Conservation (phyloP, 2,888 invertebrate species). For the Ochlodes sylvanus region DNA sequence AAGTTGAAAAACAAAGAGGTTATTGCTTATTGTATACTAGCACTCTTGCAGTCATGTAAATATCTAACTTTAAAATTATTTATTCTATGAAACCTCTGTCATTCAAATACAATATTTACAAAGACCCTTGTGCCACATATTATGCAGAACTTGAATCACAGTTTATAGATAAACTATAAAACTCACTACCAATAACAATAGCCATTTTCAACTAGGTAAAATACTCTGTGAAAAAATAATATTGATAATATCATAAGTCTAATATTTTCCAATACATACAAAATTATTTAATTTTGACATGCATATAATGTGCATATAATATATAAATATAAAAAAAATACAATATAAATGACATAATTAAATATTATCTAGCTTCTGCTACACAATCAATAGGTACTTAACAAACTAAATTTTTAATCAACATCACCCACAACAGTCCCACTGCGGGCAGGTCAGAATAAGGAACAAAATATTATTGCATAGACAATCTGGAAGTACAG, state of each 20-base stretch:
- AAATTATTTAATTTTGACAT: neutral
- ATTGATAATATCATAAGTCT: neutral
- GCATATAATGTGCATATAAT: neutral
- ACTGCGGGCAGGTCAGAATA: too few species aligned
- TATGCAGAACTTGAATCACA: constrained; percentile 19
- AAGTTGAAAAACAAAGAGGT: constrained; percentile 14
- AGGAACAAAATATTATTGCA: too few species aligned
- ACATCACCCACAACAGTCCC: too few species aligned
- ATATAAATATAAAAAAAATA: neutral
- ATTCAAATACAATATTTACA: constrained; percentile 10
- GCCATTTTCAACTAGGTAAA: neutral
- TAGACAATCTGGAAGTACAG: too few species aligned
- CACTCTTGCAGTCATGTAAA: constrained; percentile 9
- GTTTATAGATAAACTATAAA: constrained; percentile 16
- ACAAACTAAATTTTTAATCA: too few species aligned
- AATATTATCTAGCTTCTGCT: constrained; percentile 16
- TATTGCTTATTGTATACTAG: neutral
- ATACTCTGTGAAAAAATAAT: too few species aligned
- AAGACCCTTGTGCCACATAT: constrained; percentile 20
- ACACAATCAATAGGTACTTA: neutral
- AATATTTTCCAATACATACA: neutral
- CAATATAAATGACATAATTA: too few species aligned
- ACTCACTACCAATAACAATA: constrained; percentile 12
- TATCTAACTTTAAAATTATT: neutral
- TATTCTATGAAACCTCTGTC: constrained; percentile 4